These are phyloP conservation scores for Acanthurus tractus DNA, from an alignment of 2,797 vertebrate species.

Conservation along the genomic window DNA sequence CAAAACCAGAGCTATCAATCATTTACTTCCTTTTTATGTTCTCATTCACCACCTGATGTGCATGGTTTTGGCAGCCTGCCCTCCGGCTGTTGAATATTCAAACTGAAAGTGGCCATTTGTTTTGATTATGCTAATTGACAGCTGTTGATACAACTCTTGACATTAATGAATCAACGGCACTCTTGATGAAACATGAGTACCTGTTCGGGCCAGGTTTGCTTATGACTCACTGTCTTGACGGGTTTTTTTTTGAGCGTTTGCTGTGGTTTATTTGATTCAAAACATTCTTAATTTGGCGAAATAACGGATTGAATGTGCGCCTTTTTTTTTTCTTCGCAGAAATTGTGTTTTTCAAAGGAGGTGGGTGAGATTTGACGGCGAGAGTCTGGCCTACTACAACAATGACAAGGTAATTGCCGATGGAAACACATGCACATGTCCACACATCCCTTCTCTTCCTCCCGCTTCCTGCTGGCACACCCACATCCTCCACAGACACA, in stretches of 20 bases:
- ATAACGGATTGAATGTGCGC: background rate
- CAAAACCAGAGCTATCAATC: constrained; percentile 54
- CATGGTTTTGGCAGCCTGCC: constrained; percentile 68
- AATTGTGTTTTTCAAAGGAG: constrained; percentile 94
- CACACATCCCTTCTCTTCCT: background rate
- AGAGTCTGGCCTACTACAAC: constrained; percentile 93
- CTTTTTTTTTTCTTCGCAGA: constrained; percentile 77
- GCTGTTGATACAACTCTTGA: constrained; percentile 74
- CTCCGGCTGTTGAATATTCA: constrained; percentile 69
- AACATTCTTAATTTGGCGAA: background rate
- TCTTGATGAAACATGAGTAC: constrained; percentile 68
- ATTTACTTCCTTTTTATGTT: constrained; percentile 48
- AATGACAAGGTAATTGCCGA: constrained; percentile 91
- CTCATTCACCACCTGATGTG: constrained; percentile 53
- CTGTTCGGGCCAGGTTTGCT: constrained; percentile 32
- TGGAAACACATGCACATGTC: background rate
- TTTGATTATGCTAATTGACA: constrained; percentile 79
- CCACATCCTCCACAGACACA: background rate
- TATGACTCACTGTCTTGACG: background rate
- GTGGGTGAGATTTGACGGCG: constrained; percentile 95
- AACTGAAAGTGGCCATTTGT: constrained; percentile 68
- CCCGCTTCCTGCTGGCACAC: constrained; percentile 2
- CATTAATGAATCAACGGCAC: constrained; percentile 69
- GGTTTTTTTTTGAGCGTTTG: background rate
- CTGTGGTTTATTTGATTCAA: background rate